phyloP scores from a whole-genome alignment of 2,888 invertebrate genomes.

The Drosophila cognata region DNA sequence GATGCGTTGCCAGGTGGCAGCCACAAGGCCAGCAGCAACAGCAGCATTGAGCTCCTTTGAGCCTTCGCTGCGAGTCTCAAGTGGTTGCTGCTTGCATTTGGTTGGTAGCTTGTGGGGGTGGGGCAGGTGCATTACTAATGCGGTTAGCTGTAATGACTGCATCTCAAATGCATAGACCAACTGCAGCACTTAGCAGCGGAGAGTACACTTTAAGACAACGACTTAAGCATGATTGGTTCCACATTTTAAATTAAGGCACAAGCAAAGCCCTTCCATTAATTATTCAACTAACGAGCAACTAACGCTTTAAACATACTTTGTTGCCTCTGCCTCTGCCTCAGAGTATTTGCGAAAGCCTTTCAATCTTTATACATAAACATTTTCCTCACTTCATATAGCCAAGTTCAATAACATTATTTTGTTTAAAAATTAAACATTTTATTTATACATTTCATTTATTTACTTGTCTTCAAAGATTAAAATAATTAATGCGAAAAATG shows the following conservation, averaged over 20 bases:
- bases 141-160: slow-evolving; percentile 61
- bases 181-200: slow-evolving; percentile 54
- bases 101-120: slow-evolving; percentile 9
- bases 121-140: slow-evolving; percentile 42
- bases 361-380: not conserved
- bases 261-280: not conserved
- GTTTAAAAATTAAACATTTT: too few species aligned
- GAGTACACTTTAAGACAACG: slow-evolving; percentile 7
- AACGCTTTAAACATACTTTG: not conserved
- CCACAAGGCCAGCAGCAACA: slow-evolving; percentile 54
- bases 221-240: slow-evolving; percentile 32
- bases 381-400: not conserved
- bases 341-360: not conserved
- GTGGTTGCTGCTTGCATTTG: slow-evolving; percentile 55
- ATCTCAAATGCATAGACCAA: slow-evolving; percentile 57
- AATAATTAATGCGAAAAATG: not conserved
- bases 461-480: not conserved
- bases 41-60: slow-evolving; percentile 25
- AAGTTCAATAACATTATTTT: too few species aligned
- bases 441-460: not conserved
- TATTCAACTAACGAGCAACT: not conserved
- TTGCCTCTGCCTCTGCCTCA: not conserved
- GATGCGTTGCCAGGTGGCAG: slow-evolving; percentile 73
- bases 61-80: slow-evolving; percentile 49
- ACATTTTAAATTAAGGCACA: slow-evolving; percentile 1